Conservation (phyloP, 2,113 vertebrate species). For the Cacatua alba region DNA sequence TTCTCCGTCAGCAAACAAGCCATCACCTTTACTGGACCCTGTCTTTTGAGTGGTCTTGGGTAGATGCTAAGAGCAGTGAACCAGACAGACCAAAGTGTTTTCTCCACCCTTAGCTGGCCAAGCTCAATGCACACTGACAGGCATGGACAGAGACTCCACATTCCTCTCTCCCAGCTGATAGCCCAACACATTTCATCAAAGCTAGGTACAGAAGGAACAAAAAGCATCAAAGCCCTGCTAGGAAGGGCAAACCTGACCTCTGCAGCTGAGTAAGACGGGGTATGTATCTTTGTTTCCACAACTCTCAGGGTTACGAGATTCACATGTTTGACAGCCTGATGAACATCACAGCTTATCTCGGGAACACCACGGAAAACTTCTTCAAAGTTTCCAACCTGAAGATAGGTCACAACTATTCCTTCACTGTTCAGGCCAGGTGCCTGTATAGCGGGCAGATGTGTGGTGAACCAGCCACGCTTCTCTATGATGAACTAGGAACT, state of each 20-base stretch:
- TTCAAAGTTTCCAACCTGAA: slow-evolving; percentile 90
- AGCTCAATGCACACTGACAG: not conserved
- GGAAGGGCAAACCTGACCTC: not conserved
- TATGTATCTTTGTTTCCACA: not conserved
- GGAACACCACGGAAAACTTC: slow-evolving; percentile 94
- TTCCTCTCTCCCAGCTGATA: not conserved
- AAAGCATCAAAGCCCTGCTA: not conserved
- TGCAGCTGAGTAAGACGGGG: not conserved
- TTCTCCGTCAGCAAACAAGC: not conserved
- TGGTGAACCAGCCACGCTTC: slow-evolving; percentile 86
- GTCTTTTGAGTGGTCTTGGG: not conserved
- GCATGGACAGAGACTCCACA: not conserved
- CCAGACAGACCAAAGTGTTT: not conserved
- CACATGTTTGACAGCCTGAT: slow-evolving; percentile 87
- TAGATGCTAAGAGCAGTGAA: not conserved
- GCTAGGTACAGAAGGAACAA: not conserved
- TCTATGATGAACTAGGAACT: slow-evolving; percentile 82
- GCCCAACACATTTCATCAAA: not conserved
- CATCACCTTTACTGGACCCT: not conserved
- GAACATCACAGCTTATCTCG: slow-evolving; percentile 85
- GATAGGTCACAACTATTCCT: slow-evolving; percentile 92
- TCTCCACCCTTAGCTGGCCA: not conserved
- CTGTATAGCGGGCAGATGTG: slow-evolving; percentile 89
- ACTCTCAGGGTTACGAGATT: slow-evolving; percentile 91
- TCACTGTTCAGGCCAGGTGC: slow-evolving; percentile 90